Conservation (phyloP, 2,113 vertebrate genomes). For the Barbus barbus region DNA sequence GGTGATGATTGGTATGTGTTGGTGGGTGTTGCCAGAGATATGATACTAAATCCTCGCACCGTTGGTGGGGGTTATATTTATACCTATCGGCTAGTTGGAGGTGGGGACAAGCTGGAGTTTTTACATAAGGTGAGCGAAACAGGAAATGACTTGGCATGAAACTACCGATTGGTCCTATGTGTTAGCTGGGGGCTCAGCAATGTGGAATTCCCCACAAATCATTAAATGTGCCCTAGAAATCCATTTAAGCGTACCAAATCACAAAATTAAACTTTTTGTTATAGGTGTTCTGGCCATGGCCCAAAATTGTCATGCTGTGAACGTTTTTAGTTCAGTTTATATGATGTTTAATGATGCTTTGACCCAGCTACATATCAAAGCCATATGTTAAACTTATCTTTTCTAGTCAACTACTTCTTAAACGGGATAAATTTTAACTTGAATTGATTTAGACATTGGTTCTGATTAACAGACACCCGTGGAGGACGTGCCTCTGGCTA, state of each 20-base stretch:
- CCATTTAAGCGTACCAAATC: neutral
- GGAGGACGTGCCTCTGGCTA: conserved; percentile 94
- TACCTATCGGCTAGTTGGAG: conserved; percentile 89
- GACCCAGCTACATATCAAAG: neutral
- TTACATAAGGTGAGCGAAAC: conserved; percentile 89
- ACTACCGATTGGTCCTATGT: neutral
- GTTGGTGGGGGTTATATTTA: conserved; percentile 93
- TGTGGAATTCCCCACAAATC: neutral
- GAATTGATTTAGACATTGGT: neutral
- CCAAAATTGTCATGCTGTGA: neutral
- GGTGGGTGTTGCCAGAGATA: conserved; percentile 94
- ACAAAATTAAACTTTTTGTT: neutral
- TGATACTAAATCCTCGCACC: conserved; percentile 93
- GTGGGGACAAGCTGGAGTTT: conserved; percentile 94
- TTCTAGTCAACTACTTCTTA: neutral
- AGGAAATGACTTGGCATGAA: neutral
- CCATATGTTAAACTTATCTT: neutral
- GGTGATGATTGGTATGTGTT: conserved; percentile 97
- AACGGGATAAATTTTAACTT: neutral
- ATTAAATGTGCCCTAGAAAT: neutral
- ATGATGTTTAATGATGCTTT: neutral
- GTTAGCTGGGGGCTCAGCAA: neutral
- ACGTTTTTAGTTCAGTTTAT: neutral
- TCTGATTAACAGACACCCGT: conserved; percentile 83
- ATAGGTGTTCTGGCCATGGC: neutral